Base-by-base conservation (phyloP, 2,113 vertebrate genomes). In the Oreochromis niloticus region DNA sequence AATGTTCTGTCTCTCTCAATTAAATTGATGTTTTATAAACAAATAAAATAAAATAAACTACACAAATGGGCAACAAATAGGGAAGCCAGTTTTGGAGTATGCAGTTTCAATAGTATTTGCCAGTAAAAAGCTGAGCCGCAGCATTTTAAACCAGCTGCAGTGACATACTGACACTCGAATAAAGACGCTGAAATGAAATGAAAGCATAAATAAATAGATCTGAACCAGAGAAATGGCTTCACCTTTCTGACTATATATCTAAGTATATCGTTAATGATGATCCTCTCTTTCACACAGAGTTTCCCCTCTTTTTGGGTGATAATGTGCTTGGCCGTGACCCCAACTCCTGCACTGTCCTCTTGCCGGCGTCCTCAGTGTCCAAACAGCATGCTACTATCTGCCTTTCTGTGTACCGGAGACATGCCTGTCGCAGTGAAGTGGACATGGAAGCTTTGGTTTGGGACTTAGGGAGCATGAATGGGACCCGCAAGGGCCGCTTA, bases 391-490 rank as follows among this genome's bases (percentile, higher is more conserved):
- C 97, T 2, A 90, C 96, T 81, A 97, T 98, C 39, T 96, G 94
- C 56, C 92, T 97, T 81, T 96, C 97, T 4, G 94, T 96, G 19
- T 97, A 97, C 79, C 95, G 89, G 71, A 91, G 89, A 57, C 96
- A 95, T 81, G 96, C 95, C 7, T 82, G 90, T 54, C 92, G 89
- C 39, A 90, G 93, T 16, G 90, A 96, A 63, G 91, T 82, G 3
- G 92, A 93, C 27, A 90, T 88, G 9, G 96, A 97, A 36, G 96
- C 97, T 56, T 79, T 97, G 55, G 92, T 98, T 59, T 97, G 95
- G 91, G 98, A 98, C 87, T 94, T 93, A 57, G 97, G 96, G 7
- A 98, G 98, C 94, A 95, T 98, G 92, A 98, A 98, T 85, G 97
- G 97, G 39, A 98, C 97, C 22, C 95, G 97, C 22, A 97, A 96